phyloP scores from a whole-genome alignment of 2,797 vertebrate species.

The Arremon brunneinucha region DNA sequence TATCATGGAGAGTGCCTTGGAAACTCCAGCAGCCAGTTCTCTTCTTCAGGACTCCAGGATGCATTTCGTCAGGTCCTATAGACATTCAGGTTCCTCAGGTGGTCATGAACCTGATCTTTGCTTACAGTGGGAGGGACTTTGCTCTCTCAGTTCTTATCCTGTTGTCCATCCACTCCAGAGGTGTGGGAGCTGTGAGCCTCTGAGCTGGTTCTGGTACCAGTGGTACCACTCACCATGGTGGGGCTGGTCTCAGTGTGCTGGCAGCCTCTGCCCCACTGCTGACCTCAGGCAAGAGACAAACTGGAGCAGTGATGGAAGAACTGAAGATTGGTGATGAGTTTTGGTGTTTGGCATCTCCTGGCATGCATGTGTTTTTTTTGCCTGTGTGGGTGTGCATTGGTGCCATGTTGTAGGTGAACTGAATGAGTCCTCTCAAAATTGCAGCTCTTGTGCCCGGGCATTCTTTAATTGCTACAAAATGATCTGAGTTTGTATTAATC shows the following conservation, averaged over 20 bases:
- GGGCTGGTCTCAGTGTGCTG: background rate
- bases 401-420: background rate
- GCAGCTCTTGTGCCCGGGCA: background rate
- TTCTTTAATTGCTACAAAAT: background rate
- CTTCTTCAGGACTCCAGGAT: background rate
- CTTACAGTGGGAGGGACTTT: background rate
- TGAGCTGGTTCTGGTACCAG: background rate
- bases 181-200: background rate
- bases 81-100: background rate
- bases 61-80: rapidly evolving
- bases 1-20: background rate
- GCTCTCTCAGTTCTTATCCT: background rate
- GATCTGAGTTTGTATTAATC: background rate
- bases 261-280: background rate
- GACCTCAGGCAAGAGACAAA: background rate
- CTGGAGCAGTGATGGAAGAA: background rate
- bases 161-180: rapidly evolving
- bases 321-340: background rate
- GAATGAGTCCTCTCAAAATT: background rate
- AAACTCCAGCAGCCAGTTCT: background rate
- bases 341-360: background rate
- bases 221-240: rapidly evolving
- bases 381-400: rapidly evolving
- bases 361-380: rapidly evolving
- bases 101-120: background rate